phyloP scores from a whole-genome alignment of 2,888 invertebrate genomes.

The Eueremaeus valkanovi region DNA sequence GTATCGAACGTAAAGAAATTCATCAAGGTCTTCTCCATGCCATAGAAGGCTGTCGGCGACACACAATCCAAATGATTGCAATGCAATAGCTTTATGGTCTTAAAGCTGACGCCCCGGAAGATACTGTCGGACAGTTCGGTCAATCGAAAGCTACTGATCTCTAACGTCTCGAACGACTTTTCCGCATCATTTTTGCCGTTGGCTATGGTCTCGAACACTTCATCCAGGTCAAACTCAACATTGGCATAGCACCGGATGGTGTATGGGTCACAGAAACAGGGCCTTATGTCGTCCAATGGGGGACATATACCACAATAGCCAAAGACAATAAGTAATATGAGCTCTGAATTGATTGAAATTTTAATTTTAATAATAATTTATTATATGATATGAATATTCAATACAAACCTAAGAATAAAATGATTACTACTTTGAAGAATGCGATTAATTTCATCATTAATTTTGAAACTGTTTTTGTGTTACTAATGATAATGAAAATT shows the following conservation, averaged over 20 bases:
- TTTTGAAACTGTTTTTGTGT: too few relatives aligned
- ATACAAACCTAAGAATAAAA: too few relatives aligned
- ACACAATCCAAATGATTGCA: background rate
- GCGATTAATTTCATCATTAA: too few relatives aligned
- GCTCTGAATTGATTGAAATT: too few relatives aligned
- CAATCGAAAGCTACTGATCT: background rate
- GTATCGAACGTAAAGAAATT: background rate
- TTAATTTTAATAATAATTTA: too few relatives aligned
- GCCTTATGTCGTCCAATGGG: background rate
- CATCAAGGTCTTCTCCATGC: background rate
- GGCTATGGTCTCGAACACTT: background rate
- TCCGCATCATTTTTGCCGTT: background rate
- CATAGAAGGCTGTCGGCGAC: background rate
- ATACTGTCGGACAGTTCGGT: background rate
- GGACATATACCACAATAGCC: background rate
- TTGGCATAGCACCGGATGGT: background rate
- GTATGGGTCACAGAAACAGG: background rate
- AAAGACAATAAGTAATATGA: too few relatives aligned
- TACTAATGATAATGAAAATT: too few relatives aligned
- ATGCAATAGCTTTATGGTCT: background rate
- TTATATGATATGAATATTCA: too few relatives aligned
- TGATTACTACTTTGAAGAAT: too few relatives aligned
- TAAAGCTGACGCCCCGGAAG: background rate
- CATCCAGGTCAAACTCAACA: background rate
- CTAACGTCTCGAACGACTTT: background rate